Base-by-base conservation (phyloP, 2,797 vertebrate species). In the Spatula versicolor region DNA sequence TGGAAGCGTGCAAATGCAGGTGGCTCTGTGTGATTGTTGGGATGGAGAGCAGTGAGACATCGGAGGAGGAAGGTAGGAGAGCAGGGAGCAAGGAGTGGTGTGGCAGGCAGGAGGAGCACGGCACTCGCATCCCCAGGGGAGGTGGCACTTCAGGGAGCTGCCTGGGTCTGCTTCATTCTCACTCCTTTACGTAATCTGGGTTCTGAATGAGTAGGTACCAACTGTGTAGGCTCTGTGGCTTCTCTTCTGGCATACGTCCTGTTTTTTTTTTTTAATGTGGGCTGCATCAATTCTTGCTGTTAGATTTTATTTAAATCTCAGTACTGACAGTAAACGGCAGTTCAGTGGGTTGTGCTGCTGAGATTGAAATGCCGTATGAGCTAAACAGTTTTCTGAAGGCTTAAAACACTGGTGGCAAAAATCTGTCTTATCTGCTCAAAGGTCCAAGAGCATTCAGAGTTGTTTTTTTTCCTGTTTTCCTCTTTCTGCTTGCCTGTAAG, bases 221-320 rank as follows among this genome's bases (percentile, higher is more conserved):
- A 60, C 63, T 92, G 15, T 72, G 86, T 62, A 48, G 74, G 78
- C 52, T 91, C 37, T 87, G 46, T 91, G 67, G 64, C 28, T 26
- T 92, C 90, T 90, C 71, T 84, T 88, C 50, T 95, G 92, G 91
- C 75, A 13, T 55, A 17, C 56, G 68, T 86, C 83, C 89, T 84
- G 17, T 90, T 86, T 91, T 66, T 83, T 95, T 45, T 45, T 45
- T 45, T 45, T 45, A 5, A 45, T 45, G 83, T 95, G 93, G 81
- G 88, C 67, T 93, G 63, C 23, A 4, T 81, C 74, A 83, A 37
- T 92, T 73, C 74, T 93, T 90, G 54, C 50, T 92, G 64, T 92
- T 88, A 88, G 74, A n/a, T 89, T 68, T 83, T 59, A 31, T 63
- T 41, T 74, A 63, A 16, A 72, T 82, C 56, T 88, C 67, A 41